A percentile compares a stretch with the other conserved stretches of the same genome.
Evolutionary conservation across 1,140 invertebrate species (phyloP).

Genomic region (Drosophila rufa): DNA sequence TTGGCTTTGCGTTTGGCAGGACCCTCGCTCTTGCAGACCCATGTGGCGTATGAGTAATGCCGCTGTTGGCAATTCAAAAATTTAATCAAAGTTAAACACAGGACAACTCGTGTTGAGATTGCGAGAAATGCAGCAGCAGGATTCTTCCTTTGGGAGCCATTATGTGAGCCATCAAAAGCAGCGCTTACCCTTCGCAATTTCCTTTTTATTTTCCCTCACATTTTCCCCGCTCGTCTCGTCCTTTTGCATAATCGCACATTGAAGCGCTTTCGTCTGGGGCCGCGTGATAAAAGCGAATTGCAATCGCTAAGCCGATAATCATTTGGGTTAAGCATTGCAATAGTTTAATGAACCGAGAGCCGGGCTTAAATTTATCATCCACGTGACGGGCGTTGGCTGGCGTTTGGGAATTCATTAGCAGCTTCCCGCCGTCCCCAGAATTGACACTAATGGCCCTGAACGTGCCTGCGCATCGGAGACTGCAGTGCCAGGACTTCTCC

Average conservation of each 20-base stretch:
- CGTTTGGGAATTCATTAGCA: conserved; percentile 42
- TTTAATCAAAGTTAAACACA: conserved; percentile 53
- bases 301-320: conserved; percentile 36
- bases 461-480: conserved; percentile 56
- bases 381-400: conserved; percentile 7
- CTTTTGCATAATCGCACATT: conserved; percentile 33
- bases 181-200: conserved; percentile 19
- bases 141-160: conserved; percentile 25
- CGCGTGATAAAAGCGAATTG: conserved; percentile 47
- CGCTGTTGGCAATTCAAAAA: conserved; percentile 6
- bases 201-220: neutral
- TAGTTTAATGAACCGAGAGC: conserved; percentile 55
- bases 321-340: conserved; percentile 46
- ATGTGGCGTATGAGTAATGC: conserved; percentile 30
- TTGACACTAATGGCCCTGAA: conserved; percentile 59
- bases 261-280: conserved; percentile 43
- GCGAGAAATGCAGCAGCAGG: conserved; percentile 2
- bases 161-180: conserved; percentile 32
- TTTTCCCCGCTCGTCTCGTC: conserved; percentile 4
- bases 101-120: neutral
- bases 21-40: neutral
- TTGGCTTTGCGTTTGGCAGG: conserved; percentile 37
- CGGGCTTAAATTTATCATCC: conserved; percentile 45
- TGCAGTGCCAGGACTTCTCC: conserved; percentile 17
- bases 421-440: conserved; percentile 23